phyloP scores from a whole-genome alignment of 64 coral and sea anemone species.

The Montipora foliosa region DNA sequence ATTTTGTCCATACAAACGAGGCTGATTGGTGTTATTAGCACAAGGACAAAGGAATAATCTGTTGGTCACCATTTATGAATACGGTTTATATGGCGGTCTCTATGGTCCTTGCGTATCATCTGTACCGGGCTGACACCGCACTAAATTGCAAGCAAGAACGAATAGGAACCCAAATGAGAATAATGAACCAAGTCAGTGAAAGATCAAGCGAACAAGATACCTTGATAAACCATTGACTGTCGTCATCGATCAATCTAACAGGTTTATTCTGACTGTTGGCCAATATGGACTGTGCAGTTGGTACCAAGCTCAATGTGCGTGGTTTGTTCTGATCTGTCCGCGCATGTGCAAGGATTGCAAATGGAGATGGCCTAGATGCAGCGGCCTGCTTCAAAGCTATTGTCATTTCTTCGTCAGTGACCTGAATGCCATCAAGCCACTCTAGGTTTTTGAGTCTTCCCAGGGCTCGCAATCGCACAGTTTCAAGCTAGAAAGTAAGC shows the following conservation, averaged over 20 bases:
- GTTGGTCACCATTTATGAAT: too few relatives aligned
- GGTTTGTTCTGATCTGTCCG: constrained; percentile 87
- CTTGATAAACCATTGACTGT: constrained; percentile 90
- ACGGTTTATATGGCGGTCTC: too few relatives aligned
- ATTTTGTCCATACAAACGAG: too few relatives aligned
- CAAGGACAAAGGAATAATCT: too few relatives aligned
- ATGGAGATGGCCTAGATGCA: constrained; percentile 92
- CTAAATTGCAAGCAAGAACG: too few relatives aligned
- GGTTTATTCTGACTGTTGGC: constrained; percentile 84
- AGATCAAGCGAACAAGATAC: constrained; percentile 11
- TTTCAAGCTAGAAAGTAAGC: constrained; percentile 72
- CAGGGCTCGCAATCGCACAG: constrained; percentile 79
- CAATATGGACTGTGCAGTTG: constrained; percentile 76
- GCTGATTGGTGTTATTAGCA: too few relatives aligned
- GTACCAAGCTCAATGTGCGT: constrained; percentile 80
- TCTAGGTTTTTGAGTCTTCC: constrained; percentile 91
- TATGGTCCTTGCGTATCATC: too few relatives aligned
- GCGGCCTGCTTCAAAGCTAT: constrained; percentile 87
- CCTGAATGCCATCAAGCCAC: constrained; percentile 64
- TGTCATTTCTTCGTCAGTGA: constrained; percentile 87
- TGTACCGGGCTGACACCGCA: too few relatives aligned
- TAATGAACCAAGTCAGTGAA: too few relatives aligned
- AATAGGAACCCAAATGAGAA: too few relatives aligned
- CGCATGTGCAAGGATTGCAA: constrained; percentile 92
- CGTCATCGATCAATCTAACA: constrained; percentile 78